phyloP scores from a whole-genome alignment of 2,888 invertebrate genomes.

The Rhopalosiphum nymphaeae region DNA sequence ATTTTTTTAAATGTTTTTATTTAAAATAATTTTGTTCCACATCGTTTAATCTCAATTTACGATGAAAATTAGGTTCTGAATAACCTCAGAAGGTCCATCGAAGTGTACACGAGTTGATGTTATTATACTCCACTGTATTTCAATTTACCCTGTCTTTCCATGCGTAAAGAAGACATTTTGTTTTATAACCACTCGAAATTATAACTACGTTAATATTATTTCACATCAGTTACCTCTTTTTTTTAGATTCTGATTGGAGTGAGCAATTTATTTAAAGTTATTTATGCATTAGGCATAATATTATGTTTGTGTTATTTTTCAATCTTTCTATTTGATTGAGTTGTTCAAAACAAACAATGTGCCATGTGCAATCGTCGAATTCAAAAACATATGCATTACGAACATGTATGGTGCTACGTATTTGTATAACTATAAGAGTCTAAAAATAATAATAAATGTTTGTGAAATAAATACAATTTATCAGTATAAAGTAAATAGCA shows the following conservation, averaged over 20 bases:
- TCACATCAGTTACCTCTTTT: conserved; percentile 34
- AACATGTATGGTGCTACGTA: background rate
- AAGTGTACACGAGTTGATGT: conserved; percentile 36
- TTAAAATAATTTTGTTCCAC: background rate
- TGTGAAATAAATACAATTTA: background rate
- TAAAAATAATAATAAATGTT: background rate
- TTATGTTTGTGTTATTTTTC: conserved; percentile 25
- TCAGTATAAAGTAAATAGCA: background rate
- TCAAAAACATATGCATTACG: background rate
- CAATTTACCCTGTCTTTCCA: conserved; percentile 26
- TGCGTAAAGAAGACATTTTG: conserved; percentile 47
- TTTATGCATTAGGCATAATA: background rate
- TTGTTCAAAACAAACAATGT: background rate
- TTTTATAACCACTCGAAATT: conserved; percentile 26
- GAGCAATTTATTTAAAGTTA: background rate
- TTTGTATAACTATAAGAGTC: background rate
- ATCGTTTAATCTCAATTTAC: conserved; percentile 31
- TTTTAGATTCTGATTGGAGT: background rate
- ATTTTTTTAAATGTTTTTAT: background rate
- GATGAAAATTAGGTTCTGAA: conserved; percentile 33
- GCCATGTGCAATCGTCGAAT: background rate
- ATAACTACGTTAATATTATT: conserved; percentile 48
- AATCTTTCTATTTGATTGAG: background rate
- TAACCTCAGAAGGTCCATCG: conserved; percentile 35
- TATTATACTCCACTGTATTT: conserved; percentile 41